These are phyloP conservation scores for Bambusicola thoracicus DNA, from an alignment of 2,113 vertebrate genomes.

Conservation along the genomic window DNA sequence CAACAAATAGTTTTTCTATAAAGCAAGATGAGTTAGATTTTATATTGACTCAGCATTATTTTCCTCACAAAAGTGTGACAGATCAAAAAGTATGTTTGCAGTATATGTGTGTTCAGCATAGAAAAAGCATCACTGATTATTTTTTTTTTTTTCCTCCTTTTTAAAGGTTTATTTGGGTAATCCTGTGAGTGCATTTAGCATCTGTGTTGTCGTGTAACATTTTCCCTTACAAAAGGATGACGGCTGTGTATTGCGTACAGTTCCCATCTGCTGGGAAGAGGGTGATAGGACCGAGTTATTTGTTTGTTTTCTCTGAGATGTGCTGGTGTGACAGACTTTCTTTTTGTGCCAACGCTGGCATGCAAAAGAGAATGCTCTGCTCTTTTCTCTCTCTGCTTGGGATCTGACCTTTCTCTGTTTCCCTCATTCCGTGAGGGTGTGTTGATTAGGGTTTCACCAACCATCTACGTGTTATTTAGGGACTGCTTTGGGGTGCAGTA, in stretches of 20 bases:
- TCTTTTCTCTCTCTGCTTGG: neutral
- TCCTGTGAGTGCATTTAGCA: neutral
- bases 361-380: neutral
- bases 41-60: neutral
- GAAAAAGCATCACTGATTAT: neutral
- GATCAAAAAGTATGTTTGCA: neutral
- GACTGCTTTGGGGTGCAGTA: neutral
- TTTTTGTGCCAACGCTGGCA: neutral
- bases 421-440: neutral
- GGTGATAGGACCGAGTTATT: neutral
- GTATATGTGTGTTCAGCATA: neutral
- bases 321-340: neutral
- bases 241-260: neutral
- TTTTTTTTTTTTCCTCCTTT: neutral
- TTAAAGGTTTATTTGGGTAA: neutral
- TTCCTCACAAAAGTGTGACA: neutral
- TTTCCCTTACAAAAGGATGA: slow-evolving; percentile 4
- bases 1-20: neutral
- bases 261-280: slow-evolving; percentile 32
- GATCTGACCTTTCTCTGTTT: neutral
- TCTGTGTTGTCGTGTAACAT: neutral
- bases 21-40: neutral
- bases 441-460: neutral
- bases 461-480: neutral
- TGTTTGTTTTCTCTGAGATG: slow-evolving; percentile 31